A percentile compares a stretch with the other conserved stretches of the same genome.
phyloP scores from a whole-genome alignment of 2,888 invertebrate species.

The Meliscaeva auricollis region DNA sequence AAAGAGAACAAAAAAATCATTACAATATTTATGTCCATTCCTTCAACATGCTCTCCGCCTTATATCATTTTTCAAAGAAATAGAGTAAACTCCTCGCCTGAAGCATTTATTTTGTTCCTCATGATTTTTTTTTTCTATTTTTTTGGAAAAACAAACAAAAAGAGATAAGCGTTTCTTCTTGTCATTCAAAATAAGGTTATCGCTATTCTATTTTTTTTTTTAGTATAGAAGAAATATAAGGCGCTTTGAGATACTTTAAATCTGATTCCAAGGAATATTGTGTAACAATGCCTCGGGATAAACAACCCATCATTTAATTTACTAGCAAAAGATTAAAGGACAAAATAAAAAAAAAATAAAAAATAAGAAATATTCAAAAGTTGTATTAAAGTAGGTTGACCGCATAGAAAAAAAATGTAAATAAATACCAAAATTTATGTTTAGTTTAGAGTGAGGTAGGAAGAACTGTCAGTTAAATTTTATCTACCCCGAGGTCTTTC shows the following conservation, averaged over 20 bases:
- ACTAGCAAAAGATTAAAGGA: not conserved
- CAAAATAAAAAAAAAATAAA: not conserved
- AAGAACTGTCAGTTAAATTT: no score
- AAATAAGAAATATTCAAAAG: not conserved
- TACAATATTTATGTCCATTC: not conserved
- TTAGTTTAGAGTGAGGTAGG: no score
- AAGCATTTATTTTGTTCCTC: not conserved
- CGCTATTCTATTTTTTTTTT: not conserved
- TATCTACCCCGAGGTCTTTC: no score
- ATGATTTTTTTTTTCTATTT: not conserved
- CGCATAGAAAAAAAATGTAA: no score
- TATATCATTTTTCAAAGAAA: not conserved
- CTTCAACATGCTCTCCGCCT: not conserved
- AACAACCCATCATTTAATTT: constrained; percentile 4
- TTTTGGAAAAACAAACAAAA: constrained; percentile 5
- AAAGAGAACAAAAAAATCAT: no score
- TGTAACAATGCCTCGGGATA: not conserved
- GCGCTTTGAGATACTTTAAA: constrained; percentile 15
- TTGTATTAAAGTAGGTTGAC: not conserved
- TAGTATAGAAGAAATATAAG: not conserved
- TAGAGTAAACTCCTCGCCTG: not conserved
- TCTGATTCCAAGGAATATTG: not conserved
- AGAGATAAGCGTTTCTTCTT: constrained; percentile 5
- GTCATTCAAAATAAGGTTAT: not conserved
- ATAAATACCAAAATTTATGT: no score